Percentiles rank a stretch among this genome's conserved stretches.
Conservation (phyloP, 2,797 vertebrate species). For the Esox masquinongy region DNA sequence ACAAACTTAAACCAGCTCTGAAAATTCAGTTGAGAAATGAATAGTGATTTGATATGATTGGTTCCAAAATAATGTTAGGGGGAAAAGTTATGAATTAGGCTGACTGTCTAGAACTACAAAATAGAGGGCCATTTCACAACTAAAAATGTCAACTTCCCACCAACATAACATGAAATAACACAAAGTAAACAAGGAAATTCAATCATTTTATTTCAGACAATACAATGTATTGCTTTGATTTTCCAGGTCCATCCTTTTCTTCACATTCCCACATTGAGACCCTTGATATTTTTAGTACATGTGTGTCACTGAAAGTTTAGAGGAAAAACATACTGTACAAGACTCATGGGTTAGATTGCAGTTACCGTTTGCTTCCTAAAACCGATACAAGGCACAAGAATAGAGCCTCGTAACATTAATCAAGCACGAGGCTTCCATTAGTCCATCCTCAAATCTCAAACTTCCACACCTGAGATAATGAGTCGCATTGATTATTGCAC, state of each 20-base stretch:
- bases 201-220: constrained; percentile 23
- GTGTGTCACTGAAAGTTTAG: constrained; percentile 36
- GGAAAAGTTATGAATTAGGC: no score
- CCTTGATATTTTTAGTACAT: constrained; percentile 6
- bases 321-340: constrained; percentile 19
- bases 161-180: not conserved
- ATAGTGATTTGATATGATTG: no score
- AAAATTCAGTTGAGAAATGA: no score
- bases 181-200: constrained; percentile 20
- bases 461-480: constrained; percentile 32
- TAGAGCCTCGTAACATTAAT: constrained; percentile 18
- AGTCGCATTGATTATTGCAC: not conserved
- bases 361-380: constrained; percentile 25
- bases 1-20: no score
- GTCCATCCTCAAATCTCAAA: not conserved
- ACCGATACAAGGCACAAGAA: constrained; percentile 16
- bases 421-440: constrained; percentile 8
- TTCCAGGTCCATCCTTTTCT: not conserved
- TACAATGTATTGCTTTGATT: constrained; percentile 25
- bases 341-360: constrained; percentile 11
- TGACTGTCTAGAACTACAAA: no score
- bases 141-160: not conserved
- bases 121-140: no score
- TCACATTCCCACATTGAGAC: constrained; percentile 16
- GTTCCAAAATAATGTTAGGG: no score